A percentile compares a stretch with the other conserved stretches of the same genome.
Evolutionary conservation across 2,113 vertebrate genomes (phyloP).

Genomic region (Melospiza georgiana): DNA sequence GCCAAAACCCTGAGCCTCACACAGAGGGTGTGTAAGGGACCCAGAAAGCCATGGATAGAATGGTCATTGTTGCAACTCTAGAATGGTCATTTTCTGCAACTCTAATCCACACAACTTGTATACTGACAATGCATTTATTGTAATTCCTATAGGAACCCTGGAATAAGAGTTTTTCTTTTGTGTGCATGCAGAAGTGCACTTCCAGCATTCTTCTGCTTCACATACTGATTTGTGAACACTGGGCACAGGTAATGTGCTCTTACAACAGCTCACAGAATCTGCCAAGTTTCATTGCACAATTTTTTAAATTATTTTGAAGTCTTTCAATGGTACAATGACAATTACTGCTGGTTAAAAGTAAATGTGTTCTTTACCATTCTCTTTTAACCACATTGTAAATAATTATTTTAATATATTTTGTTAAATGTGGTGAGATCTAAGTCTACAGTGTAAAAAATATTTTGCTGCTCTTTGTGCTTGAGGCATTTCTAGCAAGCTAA

Average conservation of each 20-base stretch:
- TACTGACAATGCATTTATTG: neutral
- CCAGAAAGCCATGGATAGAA: neutral
- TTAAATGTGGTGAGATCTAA: constrained; percentile 58
- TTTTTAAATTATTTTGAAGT: neutral
- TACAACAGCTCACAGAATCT: neutral
- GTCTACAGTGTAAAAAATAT: constrained; percentile 33
- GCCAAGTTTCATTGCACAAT: neutral
- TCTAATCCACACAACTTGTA: neutral
- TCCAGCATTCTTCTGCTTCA: neutral
- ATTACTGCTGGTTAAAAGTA: constrained; percentile 17
- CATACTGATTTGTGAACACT: rapidly evolving
- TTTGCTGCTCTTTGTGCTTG: constrained; percentile 48
- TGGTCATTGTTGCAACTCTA: neutral
- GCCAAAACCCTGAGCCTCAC: neutral
- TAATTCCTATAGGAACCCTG: neutral
- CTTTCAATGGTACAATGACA: neutral
- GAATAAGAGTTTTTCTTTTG: neutral
- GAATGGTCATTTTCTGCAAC: neutral
- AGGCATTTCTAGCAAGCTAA: constrained; percentile 38
- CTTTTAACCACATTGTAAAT: neutral
- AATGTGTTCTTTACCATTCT: neutral
- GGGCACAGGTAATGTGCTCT: neutral
- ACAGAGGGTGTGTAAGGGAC: neutral
- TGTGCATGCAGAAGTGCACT: neutral
- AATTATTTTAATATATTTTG: constrained; percentile 62